A percentile compares a stretch with the other conserved stretches of the same genome.
phyloP scores from a whole-genome alignment of 2,797 vertebrate species.

The Antrozous pallidus region DNA sequence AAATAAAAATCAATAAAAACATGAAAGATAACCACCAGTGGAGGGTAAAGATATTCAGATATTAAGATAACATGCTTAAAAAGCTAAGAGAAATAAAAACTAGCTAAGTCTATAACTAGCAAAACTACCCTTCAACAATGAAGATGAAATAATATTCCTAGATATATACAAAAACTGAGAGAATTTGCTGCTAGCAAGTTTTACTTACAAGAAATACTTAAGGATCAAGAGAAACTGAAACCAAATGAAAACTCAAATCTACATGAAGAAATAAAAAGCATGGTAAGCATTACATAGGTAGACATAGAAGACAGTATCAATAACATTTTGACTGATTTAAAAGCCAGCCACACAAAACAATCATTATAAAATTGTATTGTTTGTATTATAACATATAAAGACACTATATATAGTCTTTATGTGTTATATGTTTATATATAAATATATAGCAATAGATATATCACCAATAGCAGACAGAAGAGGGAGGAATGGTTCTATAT shows the following conservation, averaged over 20 bases:
- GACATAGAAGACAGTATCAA: background rate
- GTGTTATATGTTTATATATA: too few species aligned
- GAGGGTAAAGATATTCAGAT: background rate
- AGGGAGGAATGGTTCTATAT: background rate
- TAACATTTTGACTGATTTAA: background rate
- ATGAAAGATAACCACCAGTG: background rate
- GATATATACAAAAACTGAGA: background rate
- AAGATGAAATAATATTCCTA: background rate
- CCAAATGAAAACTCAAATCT: background rate
- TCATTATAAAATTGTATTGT: background rate
- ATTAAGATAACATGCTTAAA: background rate
- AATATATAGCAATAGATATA: too few species aligned
- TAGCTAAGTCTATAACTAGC: background rate
- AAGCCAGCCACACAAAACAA: background rate
- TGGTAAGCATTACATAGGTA: background rate
- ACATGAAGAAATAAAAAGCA: background rate
- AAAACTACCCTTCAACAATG: background rate
- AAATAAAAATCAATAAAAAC: background rate
- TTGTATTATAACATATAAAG: background rate
- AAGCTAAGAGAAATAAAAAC: background rate
- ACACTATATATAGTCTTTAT: too few species aligned
- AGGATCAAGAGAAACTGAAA: background rate
- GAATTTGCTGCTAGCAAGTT: background rate
- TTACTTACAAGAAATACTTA: background rate
- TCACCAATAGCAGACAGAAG: background rate